Percentiles rank a stretch among this genome's conserved stretches.
Conservation (phyloP, 2,113 vertebrate genomes). For the Tachycineta bicolor region DNA sequence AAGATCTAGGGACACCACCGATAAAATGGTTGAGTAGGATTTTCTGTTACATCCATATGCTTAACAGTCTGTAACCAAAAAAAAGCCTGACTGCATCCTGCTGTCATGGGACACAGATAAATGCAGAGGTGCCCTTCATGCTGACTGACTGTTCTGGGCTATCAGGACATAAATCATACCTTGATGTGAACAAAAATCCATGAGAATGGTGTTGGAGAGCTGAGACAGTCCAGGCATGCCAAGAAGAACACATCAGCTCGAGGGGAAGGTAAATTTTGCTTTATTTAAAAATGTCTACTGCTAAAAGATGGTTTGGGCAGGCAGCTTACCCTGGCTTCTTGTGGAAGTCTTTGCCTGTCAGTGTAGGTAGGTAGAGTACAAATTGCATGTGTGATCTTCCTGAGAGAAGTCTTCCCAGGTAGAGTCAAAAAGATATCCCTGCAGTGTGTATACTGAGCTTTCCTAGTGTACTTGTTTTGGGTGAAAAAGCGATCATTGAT, state of each 20-base stretch:
- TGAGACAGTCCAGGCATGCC: background rate
- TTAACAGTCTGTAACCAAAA: background rate
- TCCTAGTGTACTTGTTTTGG: background rate
- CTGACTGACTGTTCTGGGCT: background rate
- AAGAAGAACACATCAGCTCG: fast-evolving
- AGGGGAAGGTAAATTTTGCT: background rate
- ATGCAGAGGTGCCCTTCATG: background rate
- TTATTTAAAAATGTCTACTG: background rate
- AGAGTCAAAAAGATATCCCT: background rate
- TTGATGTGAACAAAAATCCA: background rate
- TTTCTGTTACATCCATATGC: background rate
- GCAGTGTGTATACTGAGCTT: background rate
- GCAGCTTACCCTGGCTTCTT: background rate
- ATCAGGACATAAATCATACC: fast-evolving
- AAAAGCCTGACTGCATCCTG: background rate
- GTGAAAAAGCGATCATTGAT: background rate
- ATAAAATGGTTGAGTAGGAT: background rate
- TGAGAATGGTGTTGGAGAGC: background rate
- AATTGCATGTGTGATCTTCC: background rate
- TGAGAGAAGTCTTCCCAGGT: fast-evolving
- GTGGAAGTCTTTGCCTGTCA: background rate
- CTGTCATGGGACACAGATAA: background rate
- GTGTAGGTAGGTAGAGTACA: background rate
- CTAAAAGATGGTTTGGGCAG: background rate
- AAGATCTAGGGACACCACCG: background rate